phyloP scores from a whole-genome alignment of 1,140 invertebrate genomes.

The Drosophila equinoxialis region DNA sequence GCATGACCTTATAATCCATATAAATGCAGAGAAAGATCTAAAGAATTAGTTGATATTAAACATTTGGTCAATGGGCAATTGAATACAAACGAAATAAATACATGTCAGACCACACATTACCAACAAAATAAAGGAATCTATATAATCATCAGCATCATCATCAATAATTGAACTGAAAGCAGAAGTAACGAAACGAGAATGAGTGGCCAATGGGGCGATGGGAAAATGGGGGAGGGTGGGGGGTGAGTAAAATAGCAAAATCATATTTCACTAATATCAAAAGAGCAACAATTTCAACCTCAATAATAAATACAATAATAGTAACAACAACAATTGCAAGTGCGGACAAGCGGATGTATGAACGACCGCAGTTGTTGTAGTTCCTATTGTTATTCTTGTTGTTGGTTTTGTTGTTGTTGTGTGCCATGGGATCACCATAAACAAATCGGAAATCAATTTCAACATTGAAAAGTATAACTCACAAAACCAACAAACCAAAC shows the following conservation, averaged over 20 bases:
- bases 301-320: background rate
- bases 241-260: slow-evolving; percentile 40
- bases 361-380: slow-evolving; percentile 53
- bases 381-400: slow-evolving; percentile 32
- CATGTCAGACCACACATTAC: background rate
- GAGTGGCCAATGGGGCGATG: background rate
- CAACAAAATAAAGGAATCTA: slow-evolving; percentile 6
- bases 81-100: background rate
- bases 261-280: slow-evolving; percentile 71
- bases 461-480: slow-evolving; percentile 73
- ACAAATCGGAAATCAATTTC: slow-evolving; percentile 79
- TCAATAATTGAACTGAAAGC: background rate
- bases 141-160: slow-evolving; percentile 1
- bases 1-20: slow-evolving; percentile 1
- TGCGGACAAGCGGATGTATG: slow-evolving; percentile 52
- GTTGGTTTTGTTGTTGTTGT: background rate
- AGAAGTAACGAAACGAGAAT: background rate
- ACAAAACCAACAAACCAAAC: slow-evolving; percentile 42
- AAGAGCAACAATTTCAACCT: slow-evolving; percentile 10
- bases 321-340: slow-evolving; percentile 48
- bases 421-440: slow-evolving; percentile 21
- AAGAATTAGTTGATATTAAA: slow-evolving; percentile 1
- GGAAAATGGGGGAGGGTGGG: background rate
- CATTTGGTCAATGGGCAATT: background rate
- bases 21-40: background rate